These are phyloP conservation scores for Halichoeres trimaculatus DNA, from an alignment of 2,113 vertebrate species.

Conservation along the genomic window DNA sequence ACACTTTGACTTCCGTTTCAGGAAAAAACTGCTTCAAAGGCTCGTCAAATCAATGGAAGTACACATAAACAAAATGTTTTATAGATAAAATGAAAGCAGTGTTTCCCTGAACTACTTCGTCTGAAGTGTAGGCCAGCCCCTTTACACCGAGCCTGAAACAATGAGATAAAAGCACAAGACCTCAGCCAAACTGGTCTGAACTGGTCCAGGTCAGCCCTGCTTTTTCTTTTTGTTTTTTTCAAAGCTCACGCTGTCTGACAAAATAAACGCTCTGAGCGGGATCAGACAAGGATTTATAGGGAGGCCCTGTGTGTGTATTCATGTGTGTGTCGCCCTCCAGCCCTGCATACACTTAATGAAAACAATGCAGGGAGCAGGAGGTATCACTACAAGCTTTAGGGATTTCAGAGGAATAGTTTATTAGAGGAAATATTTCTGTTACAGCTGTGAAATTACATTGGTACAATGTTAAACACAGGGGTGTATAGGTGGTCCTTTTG, in stretches of 20 bases:
- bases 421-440: background rate
- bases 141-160: conserved; percentile 46
- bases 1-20: background rate
- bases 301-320: conserved; percentile 21
- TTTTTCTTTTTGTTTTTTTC: conserved; percentile 24
- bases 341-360: background rate
- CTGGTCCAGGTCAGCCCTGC: conserved; percentile 46
- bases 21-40: background rate
- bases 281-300: conserved; percentile 66
- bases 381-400: background rate
- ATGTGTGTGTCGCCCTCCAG: conserved; percentile 8
- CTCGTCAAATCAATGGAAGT: background rate
- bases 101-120: background rate
- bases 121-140: background rate
- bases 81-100: background rate
- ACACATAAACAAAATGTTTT: background rate
- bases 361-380: background rate
- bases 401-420: background rate
- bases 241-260: conserved; percentile 48
- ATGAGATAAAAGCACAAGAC: conserved; percentile 67
- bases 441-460: no score
- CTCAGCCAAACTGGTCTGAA: conserved; percentile 59
- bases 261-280: conserved; percentile 69
- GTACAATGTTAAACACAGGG: no score
- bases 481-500: no score